Percentiles rank a stretch among this genome's conserved stretches.
Conservation (phyloP, 2,113 vertebrate genomes). For the Calidris pugnax region DNA sequence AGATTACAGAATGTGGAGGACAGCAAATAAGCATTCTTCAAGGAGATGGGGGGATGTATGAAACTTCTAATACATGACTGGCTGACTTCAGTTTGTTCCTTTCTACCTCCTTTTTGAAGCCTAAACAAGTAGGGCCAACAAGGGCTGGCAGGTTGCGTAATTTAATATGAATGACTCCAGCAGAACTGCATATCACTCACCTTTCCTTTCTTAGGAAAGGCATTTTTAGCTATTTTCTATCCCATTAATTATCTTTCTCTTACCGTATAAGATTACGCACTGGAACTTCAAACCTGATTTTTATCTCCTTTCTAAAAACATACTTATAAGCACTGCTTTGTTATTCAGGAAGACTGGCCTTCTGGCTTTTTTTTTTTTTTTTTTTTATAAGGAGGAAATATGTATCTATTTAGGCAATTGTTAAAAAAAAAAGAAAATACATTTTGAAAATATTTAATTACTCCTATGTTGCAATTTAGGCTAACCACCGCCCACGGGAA, state of each 20-base stretch:
- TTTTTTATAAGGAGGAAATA: background rate
- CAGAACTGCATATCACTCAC: background rate
- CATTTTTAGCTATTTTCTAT: background rate
- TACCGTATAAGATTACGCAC: background rate
- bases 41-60: background rate
- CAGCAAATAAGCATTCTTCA: background rate
- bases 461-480: background rate
- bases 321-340: background rate
- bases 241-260: background rate
- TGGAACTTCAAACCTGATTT: background rate
- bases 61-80: background rate
- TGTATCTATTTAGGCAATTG: background rate
- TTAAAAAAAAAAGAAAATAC: background rate
- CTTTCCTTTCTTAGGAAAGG: background rate
- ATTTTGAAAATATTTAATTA: background rate
- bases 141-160: background rate
- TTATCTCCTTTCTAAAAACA: background rate
- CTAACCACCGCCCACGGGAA: background rate
- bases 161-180: background rate
- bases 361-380: background rate
- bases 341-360: background rate
- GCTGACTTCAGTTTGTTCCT: background rate
- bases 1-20: background rate
- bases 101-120: background rate
- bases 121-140: background rate